phyloP scores from a whole-genome alignment of 1,140 invertebrate genomes.

The Drosophila teissieri region DNA sequence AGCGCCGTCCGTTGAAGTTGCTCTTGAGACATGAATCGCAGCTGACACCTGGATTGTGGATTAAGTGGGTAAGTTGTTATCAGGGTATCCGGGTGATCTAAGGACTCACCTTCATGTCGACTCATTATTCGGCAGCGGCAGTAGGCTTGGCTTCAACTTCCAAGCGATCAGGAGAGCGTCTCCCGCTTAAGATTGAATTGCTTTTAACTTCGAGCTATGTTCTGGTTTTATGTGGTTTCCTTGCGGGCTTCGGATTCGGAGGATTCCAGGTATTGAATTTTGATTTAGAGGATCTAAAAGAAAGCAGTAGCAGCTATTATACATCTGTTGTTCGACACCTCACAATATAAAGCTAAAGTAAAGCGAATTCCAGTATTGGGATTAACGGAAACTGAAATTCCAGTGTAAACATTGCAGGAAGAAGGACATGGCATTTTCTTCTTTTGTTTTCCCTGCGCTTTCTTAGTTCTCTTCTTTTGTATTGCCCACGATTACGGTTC shows the following conservation, averaged over 20 bases:
- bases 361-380: background rate
- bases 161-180: conserved; percentile 49
- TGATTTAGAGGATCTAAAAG: conserved; percentile 26
- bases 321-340: background rate
- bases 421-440: conserved; percentile 9
- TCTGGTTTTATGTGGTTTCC: conserved; percentile 22
- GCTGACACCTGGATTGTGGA: conserved; percentile 91
- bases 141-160: conserved; percentile 52
- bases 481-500: conserved; percentile 71
- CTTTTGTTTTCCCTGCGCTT: conserved; percentile 41
- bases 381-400: background rate
- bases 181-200: conserved; percentile 44
- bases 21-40: conserved; percentile 99
- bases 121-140: conserved; percentile 78
- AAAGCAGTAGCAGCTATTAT: background rate
- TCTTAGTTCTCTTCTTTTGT: conserved; percentile 21
- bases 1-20: conserved; percentile 98
- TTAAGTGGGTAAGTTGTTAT: background rate
- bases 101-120: conserved; percentile 80
- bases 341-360: no score
- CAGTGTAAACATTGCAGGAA: background rate
- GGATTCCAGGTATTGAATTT: conserved; percentile 10
- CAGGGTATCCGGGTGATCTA: background rate
- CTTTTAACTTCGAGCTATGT: conserved; percentile 3
- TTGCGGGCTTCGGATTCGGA: conserved; percentile 20